Conservation (phyloP, 2,888 invertebrate genomes). For the Yponomeuta plumbellus region DNA sequence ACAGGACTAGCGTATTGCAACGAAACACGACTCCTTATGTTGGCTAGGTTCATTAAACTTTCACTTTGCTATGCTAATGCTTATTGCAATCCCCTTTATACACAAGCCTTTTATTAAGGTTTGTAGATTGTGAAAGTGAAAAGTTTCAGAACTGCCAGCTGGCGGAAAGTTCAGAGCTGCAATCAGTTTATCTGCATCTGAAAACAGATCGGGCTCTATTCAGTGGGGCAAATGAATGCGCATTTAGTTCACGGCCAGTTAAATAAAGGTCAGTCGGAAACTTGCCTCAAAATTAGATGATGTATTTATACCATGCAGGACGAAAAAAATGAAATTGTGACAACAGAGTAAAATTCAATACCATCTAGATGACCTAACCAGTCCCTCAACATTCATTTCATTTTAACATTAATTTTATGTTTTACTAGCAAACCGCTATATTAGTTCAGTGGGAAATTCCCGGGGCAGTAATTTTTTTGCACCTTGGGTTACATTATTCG, state of each 20-base stretch:
- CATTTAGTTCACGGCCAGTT: slow-evolving; percentile 5
- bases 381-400: no score
- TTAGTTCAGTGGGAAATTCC: no score
- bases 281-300: no score
- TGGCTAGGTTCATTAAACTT: not conserved
- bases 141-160: not conserved
- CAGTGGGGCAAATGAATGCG: slow-evolving; percentile 7
- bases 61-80: slow-evolving; percentile 2
- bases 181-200: not conserved
- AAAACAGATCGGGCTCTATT: slow-evolving; percentile 1
- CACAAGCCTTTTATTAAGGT: not conserved
- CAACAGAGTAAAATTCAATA: no score
- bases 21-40: not conserved
- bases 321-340: no score
- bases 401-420: no score
- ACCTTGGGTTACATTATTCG: no score
- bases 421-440: no score
- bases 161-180: not conserved
- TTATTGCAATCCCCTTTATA: not conserved
- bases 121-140: not conserved
- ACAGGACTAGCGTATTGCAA: not conserved
- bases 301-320: no score
- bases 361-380: no score
- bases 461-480: no score
- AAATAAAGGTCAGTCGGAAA: not conserved